phyloP scores from a whole-genome alignment of 2,113 vertebrate species.

The Rostratula benghalensis region DNA sequence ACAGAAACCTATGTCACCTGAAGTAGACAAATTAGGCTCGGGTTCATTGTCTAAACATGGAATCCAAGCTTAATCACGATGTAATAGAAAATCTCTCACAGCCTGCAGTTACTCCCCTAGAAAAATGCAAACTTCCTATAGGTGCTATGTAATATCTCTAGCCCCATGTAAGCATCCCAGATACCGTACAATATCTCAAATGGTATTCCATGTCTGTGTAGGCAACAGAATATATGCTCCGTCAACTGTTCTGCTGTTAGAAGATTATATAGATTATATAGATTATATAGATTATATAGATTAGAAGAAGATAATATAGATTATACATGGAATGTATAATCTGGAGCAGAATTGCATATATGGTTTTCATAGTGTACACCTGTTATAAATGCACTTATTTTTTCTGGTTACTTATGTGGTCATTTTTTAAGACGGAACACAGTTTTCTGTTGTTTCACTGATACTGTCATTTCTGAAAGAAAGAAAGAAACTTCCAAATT shows the following conservation, averaged over 20 bases:
- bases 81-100: neutral
- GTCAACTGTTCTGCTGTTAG: neutral
- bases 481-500: neutral
- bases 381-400: neutral
- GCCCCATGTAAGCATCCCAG: accelerated
- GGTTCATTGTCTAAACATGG: neutral
- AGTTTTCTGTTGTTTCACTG: neutral
- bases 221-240: neutral
- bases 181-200: neutral
- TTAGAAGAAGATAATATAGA: too few species aligned
- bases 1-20: neutral
- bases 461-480: neutral
- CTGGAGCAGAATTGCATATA: neutral
- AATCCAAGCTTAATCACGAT: neutral
- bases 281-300: too few species aligned
- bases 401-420: neutral
- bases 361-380: neutral
- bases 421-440: neutral
- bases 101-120: neutral
- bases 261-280: too few species aligned
- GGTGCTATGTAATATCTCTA: neutral
- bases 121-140: neutral
- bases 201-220: neutral
- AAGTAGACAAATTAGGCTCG: neutral
- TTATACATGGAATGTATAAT: too few species aligned